A percentile compares a stretch with the other conserved stretches of the same genome.
Evolutionary conservation across 2,797 vertebrate genomes (phyloP).

Genomic region (Poecilia velifera): DNA sequence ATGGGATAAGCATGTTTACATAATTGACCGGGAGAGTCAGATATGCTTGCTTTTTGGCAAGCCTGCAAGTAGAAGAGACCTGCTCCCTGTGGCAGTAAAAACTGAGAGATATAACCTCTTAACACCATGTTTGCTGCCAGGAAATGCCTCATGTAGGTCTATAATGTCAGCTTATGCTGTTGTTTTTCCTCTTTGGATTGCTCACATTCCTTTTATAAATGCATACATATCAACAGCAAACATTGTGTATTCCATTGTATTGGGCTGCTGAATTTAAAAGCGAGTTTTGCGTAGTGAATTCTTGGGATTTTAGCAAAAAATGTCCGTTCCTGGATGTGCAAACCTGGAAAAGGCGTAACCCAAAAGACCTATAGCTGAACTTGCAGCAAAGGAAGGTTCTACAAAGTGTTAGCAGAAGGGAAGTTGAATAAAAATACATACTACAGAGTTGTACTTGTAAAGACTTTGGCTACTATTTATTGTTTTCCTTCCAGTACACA

Average conservation of each 20-base stretch:
- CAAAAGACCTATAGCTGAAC: not conserved
- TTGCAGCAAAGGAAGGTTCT: not conserved
- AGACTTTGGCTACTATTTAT: not conserved
- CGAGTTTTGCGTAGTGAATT: not conserved
- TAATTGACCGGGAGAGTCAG: slow-evolving; percentile 63
- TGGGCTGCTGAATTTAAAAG: not conserved
- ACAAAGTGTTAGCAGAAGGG: not conserved
- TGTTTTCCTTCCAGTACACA: not conserved
- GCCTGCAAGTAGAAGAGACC: slow-evolving; percentile 55
- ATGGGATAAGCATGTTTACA: slow-evolving; percentile 54
- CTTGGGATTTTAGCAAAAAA: not conserved
- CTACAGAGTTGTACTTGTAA: not conserved
- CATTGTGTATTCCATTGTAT: not conserved
- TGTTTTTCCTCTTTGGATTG: not conserved
- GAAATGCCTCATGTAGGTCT: slow-evolving; percentile 12
- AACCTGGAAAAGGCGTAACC: not conserved
- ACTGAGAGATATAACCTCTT: slow-evolving; percentile 36
- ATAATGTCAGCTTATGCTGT: not conserved
- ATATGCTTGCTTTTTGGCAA: slow-evolving; percentile 55
- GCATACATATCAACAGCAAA: not conserved
- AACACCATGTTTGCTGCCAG: slow-evolving; percentile 23
- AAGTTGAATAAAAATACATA: not conserved
- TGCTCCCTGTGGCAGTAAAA: slow-evolving; percentile 33
- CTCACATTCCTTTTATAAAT: not conserved
- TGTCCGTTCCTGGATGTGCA: not conserved